Base-by-base conservation (phyloP, 2,113 vertebrate genomes). In the Sialia sialis region DNA sequence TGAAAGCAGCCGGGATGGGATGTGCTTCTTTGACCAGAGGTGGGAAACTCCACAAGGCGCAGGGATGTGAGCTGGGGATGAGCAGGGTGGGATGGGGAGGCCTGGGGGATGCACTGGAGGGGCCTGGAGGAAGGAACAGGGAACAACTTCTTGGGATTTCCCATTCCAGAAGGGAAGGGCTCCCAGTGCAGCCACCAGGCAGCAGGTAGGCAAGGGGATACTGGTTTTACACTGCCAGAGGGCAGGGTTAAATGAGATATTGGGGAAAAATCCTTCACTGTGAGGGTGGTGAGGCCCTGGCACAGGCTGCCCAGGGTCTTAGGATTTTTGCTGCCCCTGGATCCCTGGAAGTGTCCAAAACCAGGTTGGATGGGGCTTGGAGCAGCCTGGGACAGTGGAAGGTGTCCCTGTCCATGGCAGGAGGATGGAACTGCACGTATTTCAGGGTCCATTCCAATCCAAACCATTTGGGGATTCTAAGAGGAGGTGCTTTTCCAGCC, bases 21-120 rank as follows among this genome's bases (percentile, higher is more conserved):
- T 1, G 4, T 27, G 30, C 15, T 43, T 3, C 36, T 18, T 17
- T 23, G 21, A 48, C 6, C 11, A 32, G 77, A 36, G 44, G 7
- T 5, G 13, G 39, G 54, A 46, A 81, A 51, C 22, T 5, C 11
- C 52, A 12, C n/a, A 39, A 18, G 21, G 70, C 14, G 2, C 34
- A 18, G 78, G 63, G 59, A 30, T 25, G 29, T 10, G 23, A 32
- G 3, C 41, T 11, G 62, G 62, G 49, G 59, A 26, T 0, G 10
- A 32, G 29, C 0, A 1, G 36, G 29, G 3, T 55, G 69, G 49
- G 44, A 55, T 3, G 21, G 22, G 14, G 51, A 52, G 26, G 30
- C 0, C 10, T 2, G 6, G 39, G 62, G n/a, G 36, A 15, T 23
- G 43, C 49, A n/a, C 12, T 1, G 3, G 58, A 26, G 46, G 21